A percentile compares a stretch with the other conserved stretches of the same genome.
phyloP scores from a whole-genome alignment of 2,888 invertebrate genomes.

The Eumerus sabulonum region DNA sequence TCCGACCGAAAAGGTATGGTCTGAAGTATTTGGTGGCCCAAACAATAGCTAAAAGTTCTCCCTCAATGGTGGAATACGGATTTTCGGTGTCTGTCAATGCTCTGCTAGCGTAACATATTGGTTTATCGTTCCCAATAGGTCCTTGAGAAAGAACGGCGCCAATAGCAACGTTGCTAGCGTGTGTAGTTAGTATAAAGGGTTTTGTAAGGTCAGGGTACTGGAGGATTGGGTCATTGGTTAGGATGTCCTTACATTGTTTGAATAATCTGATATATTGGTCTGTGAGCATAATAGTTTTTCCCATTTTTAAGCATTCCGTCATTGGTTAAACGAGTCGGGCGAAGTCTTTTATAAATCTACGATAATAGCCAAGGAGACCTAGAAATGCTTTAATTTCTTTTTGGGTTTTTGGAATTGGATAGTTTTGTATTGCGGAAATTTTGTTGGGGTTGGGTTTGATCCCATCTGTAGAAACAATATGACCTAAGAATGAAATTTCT shows the following conservation, averaged over 20 bases:
- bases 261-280: background rate
- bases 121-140: no score
- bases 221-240: no score
- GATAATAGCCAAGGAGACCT: no score
- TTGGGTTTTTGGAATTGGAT: background rate
- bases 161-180: constrained; percentile 1
- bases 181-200: background rate
- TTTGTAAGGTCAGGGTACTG: background rate
- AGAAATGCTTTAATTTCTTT: no score
- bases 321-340: background rate
- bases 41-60: no score
- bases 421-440: background rate
- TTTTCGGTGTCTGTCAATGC: no score
- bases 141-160: no score
- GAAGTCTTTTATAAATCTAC: background rate
- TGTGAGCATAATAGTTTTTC: background rate
- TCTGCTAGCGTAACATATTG: no score
- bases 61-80: no score
- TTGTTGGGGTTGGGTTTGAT: background rate
- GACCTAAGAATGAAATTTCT: background rate
- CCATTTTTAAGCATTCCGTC: background rate
- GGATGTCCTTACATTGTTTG: background rate
- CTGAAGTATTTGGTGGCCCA: no score
- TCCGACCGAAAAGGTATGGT: no score
- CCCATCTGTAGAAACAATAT: background rate